A percentile compares a stretch with the other conserved stretches of the same genome.
Conservation (phyloP, 1,140 invertebrate genomes). For the Myzus persicae region DNA sequence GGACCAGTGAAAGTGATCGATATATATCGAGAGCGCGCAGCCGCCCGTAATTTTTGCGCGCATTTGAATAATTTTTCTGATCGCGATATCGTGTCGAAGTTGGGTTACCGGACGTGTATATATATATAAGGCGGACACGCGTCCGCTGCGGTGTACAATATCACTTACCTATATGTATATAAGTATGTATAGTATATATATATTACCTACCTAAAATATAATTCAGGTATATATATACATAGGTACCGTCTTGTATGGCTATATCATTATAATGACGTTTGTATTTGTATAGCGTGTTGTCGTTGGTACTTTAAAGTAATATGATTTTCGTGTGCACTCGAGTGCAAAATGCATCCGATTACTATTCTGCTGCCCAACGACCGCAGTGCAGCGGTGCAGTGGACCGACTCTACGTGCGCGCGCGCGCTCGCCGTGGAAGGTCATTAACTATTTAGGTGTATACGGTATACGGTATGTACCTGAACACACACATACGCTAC, state of each 20-base stretch:
- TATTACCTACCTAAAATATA: too few relatives aligned
- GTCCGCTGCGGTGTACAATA: background rate
- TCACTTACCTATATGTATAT: too few relatives aligned
- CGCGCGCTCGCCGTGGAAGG: background rate
- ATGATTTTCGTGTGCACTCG: background rate
- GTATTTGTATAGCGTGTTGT: background rate
- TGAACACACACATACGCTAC: background rate
- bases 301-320: background rate
- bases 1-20: slow-evolving; percentile 40
- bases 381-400: background rate
- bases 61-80: slow-evolving; percentile 22
- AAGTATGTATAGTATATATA: too few relatives aligned
- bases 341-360: slow-evolving; percentile 20
- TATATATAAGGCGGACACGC: background rate
- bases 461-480: background rate
- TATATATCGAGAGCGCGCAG: background rate
- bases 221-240: too few relatives aligned
- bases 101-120: background rate
- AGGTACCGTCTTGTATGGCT: too few relatives aligned
- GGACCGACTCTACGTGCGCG: background rate
- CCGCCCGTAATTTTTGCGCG: background rate
- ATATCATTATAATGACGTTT: background rate
- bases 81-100: background rate
- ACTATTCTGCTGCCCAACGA: background rate
- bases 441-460: background rate